These are phyloP conservation scores for Andrena fulva DNA, from an alignment of 2,888 invertebrate genomes.

Conservation along the genomic window DNA sequence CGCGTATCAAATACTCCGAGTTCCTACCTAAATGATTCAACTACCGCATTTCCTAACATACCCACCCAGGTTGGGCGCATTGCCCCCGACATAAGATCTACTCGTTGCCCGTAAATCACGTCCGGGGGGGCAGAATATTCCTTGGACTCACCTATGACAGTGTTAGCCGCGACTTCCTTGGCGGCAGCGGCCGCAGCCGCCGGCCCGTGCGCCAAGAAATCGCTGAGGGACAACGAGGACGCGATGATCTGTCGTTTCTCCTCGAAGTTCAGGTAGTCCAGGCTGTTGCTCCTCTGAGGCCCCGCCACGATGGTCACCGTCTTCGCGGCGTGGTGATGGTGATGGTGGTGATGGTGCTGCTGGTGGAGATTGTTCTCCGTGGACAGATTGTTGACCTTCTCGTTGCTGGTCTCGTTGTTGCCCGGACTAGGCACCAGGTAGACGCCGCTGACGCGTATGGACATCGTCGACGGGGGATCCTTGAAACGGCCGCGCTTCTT, in stretches of 20 bases:
- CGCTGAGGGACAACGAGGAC: constrained; percentile 94
- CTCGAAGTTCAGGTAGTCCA: constrained; percentile 96
- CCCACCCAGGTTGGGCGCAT: not conserved
- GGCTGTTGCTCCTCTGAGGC: constrained; percentile 92
- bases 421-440: constrained; percentile 81
- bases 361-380: constrained; percentile 61
- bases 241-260: constrained; percentile 96
- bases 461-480: constrained; percentile 76
- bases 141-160: constrained; percentile 82
- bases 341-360: constrained; percentile 68
- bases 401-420: constrained; percentile 59
- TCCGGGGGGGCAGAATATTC: not conserved
- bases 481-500: constrained; percentile 71
- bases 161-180: constrained; percentile 85
- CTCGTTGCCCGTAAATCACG: too few species aligned
- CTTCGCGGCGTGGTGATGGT: constrained; percentile 83
- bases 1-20: too few species aligned
- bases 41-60: too few species aligned
- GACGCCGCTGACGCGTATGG: constrained; percentile 83
- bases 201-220: constrained; percentile 92
- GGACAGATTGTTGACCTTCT: constrained; percentile 56
- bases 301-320: constrained; percentile 88
- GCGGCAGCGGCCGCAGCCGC: constrained; percentile 85
- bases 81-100: too few species aligned
- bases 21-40: too few species aligned